A percentile compares a stretch with the other conserved stretches of the same genome.
Evolutionary conservation across 2,888 invertebrate species (phyloP).

Genomic region (Ormyrus pomaceus): DNA sequence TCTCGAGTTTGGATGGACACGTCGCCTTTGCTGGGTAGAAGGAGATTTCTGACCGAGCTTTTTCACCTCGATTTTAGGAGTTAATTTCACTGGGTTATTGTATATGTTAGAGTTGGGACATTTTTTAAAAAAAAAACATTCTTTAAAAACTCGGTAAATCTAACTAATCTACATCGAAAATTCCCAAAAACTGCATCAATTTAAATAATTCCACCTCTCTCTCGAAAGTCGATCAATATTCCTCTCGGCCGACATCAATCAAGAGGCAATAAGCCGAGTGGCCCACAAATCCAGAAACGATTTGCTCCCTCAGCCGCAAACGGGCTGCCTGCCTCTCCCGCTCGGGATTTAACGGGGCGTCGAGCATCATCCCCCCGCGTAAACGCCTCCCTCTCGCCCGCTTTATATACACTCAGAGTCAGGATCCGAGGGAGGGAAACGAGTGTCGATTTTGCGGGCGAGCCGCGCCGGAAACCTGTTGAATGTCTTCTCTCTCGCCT

Average conservation of each 20-base stretch:
- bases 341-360: constrained; percentile 8
- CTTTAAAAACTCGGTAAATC: too few species aligned
- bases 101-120: too few species aligned
- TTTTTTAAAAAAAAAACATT: too few species aligned
- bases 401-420: not conserved
- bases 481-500: constrained; percentile 49
- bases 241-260: not conserved
- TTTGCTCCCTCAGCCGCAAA: not conserved
- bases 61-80: too few species aligned
- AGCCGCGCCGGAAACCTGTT: constrained; percentile 59
- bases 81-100: not conserved
- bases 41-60: too few species aligned
- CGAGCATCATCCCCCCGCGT: constrained; percentile 3
- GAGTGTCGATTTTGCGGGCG: constrained; percentile 44
- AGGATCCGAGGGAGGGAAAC: not conserved
- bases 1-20: not conserved
- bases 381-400: not conserved
- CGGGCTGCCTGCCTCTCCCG: not conserved
- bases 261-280: not conserved
- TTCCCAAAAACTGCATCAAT: too few species aligned
- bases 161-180: too few species aligned
- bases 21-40: too few species aligned
- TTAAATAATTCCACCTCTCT: too few species aligned
- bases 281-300: too few species aligned
- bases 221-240: too few species aligned